Base-by-base conservation (phyloP, 1,140 invertebrate species). In the Triops longicaudatus region DNA sequence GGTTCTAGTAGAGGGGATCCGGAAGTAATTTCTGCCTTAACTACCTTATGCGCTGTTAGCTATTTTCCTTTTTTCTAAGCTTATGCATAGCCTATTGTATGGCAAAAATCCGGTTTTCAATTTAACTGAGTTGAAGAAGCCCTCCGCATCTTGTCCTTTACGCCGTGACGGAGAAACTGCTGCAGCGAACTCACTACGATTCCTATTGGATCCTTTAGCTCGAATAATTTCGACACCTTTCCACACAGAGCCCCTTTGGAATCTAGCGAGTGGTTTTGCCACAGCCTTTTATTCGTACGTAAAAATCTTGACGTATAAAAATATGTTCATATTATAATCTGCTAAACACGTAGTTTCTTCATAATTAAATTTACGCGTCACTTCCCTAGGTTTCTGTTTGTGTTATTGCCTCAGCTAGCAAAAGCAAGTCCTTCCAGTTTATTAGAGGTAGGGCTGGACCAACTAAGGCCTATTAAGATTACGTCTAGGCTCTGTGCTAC, bases 1-100 rank as follows among this genome's bases (percentile, higher is more conserved):
- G 76, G 76, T 73, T 77, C 76, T 28, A 72, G 28, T 26, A 22
- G 42, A 41, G 76, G 31, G 7, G 76, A 77, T 44, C 76, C 76
- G 22, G 63, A 77, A 43, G 76, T 77, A 37, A 27, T 22, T 63
- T 22, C 26, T 75, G 31, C n/a, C 26, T 75, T 37, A 37, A 37
- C 7, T 37, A 37, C 2, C 31, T 37, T 37, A 37, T 4, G 7
- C 3, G 17, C 17, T 12, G 17, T 63, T 63, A 22, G 7, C 0
- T 12, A 14, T 22, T 63, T 1, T 63, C 0, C 6, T 5, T 5
- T 22, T n/a, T n/a, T 22, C 17, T 63, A 12, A 63, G 50, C 50
- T 63, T 17, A 63, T 63, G 50, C 50, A 14, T n/a, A 63, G 50
- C 17, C 22, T 63, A 2, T 17, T 63, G 17, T 22, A 12, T 17